Evolutionary conservation across 2,113 vertebrate genomes (phyloP).

Genomic region (Crotalus horridus): DNA sequence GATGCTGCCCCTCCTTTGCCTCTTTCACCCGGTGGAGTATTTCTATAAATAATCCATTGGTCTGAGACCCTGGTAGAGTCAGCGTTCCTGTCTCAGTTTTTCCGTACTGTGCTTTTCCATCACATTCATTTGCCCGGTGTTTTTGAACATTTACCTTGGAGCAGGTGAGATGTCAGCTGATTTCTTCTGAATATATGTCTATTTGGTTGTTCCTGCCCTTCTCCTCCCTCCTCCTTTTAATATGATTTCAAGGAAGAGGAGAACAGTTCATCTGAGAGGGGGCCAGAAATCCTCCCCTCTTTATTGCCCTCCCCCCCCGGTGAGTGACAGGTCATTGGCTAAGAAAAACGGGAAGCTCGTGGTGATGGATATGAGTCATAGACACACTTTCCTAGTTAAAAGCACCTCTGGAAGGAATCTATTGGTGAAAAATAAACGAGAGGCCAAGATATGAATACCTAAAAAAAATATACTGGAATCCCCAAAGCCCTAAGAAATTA

Average conservation of each 20-base stretch:
- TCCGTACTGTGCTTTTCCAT: neutral
- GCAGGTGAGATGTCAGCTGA: neutral
- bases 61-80: neutral
- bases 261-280: neutral
- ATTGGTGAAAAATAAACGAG: constrained; percentile 24
- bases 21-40: neutral
- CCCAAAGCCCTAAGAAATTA: neutral
- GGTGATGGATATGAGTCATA: constrained; percentile 49
- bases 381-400: constrained; percentile 35
- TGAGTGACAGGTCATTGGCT: constrained; percentile 42
- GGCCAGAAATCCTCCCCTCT: constrained; percentile 9
- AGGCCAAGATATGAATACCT: neutral
- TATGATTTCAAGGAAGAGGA: constrained; percentile 19
- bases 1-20: neutral
- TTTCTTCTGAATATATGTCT: neutral
- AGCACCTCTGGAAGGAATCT: constrained; percentile 43
- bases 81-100: neutral
- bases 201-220: neutral
- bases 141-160: constrained; percentile 8
- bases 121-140: neutral
- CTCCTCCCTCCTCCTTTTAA: neutral
- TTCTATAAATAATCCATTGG: constrained; percentile 10
- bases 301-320: neutral
- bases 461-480: neutral
- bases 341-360: neutral